phyloP scores from a whole-genome alignment of 2,113 vertebrate species.

The Sinocyclocheilus grahami region DNA sequence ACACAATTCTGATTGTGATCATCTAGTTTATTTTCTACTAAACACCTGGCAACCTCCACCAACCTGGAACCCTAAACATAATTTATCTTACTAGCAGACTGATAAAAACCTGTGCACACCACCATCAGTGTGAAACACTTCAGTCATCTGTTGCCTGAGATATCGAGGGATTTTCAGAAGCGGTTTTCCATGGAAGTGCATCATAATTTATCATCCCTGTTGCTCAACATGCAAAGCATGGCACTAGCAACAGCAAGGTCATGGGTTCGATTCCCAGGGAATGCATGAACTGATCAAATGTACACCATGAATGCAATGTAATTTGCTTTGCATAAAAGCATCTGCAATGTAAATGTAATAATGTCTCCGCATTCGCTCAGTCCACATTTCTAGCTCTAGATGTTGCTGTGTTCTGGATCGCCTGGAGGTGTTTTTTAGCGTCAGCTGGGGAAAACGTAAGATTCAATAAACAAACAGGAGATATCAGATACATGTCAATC shows the following conservation, averaged over 20 bases:
- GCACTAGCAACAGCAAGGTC: neutral
- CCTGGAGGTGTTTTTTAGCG: neutral
- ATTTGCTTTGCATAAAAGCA: neutral
- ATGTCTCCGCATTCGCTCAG: neutral
- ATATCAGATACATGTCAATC: neutral
- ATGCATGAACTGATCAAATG: neutral
- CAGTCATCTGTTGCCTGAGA: neutral
- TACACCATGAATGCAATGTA: neutral
- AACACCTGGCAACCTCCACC: neutral
- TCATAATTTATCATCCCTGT: neutral
- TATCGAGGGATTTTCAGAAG: neutral
- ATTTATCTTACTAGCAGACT: neutral
- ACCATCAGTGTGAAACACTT: neutral
- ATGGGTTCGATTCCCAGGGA: neutral
- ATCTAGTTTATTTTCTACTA: neutral
- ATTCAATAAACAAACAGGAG: constrained; percentile 2
- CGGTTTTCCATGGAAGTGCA: neutral
- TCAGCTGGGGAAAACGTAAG: neutral
- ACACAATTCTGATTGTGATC: neutral
- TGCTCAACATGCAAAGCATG: neutral
- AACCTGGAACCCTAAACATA: neutral
- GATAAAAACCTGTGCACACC: neutral
- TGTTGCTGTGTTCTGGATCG: neutral
- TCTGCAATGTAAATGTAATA: neutral
- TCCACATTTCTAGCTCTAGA: neutral